Evolutionary conservation across 2,888 invertebrate genomes (phyloP).

Genomic region (Aspidiotus rigidus): DNA sequence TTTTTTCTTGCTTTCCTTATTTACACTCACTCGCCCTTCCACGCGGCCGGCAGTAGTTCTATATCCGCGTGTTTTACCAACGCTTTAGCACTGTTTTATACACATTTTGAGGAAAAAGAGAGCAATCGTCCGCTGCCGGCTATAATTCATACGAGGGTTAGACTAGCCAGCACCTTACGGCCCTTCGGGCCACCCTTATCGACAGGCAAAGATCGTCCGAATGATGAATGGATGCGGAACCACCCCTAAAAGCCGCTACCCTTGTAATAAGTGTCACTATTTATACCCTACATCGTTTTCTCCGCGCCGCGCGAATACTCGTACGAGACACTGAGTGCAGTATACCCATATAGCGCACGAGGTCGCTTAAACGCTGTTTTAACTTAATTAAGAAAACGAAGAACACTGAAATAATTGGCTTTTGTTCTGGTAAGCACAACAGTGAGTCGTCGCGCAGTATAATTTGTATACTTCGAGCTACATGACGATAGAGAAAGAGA

Average conservation of each 20-base stretch:
- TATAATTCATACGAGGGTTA: constrained; percentile 32
- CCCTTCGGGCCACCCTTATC: constrained; percentile 33
- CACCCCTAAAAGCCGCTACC: constrained; percentile 31
- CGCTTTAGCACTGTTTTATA: too few species aligned
- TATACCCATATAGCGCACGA: background rate
- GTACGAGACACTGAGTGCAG: constrained; percentile 3
- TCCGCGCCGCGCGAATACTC: background rate
- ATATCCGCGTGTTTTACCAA: too few species aligned
- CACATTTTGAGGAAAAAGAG: background rate
- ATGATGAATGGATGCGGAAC: constrained; percentile 30
- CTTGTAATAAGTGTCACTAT: constrained; percentile 32
- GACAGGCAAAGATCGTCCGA: constrained; percentile 33
- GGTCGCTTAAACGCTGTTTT: constrained; percentile 18
- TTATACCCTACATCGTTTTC: constrained; percentile 30
- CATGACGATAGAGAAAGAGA: too few species aligned
- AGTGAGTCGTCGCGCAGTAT: too few species aligned
- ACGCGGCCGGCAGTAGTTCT: too few species aligned
- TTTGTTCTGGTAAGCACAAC: background rate
- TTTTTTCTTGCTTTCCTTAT: background rate
- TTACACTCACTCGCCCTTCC: too few species aligned
- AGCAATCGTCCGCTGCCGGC: constrained; percentile 30
- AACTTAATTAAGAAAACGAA: constrained; percentile 27
- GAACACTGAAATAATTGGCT: background rate
- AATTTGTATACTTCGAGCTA: too few species aligned
- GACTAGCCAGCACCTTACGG: constrained; percentile 32